These are phyloP conservation scores for Athene cunicularia DNA, from an alignment of 2,113 vertebrate species.

Conservation along the genomic window DNA sequence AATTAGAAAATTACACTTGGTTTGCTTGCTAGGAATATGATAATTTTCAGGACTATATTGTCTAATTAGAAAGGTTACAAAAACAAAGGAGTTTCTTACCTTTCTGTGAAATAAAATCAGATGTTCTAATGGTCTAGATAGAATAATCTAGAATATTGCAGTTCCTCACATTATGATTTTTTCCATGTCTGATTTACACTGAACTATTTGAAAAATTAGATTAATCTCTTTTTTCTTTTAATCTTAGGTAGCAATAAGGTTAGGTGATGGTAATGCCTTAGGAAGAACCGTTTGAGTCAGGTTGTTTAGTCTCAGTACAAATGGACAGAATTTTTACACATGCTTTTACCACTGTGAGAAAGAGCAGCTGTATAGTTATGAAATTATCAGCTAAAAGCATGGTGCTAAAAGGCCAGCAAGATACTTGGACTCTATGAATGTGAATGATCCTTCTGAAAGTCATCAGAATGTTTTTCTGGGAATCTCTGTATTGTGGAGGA, in stretches of 20 bases:
- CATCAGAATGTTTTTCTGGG: not conserved
- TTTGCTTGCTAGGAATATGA: not conserved
- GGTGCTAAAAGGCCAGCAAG: not conserved
- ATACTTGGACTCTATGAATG: not conserved
- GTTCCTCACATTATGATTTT: not conserved
- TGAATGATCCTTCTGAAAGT: not conserved
- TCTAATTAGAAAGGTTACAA: not conserved
- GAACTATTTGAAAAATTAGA: not conserved
- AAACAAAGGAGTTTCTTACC: not conserved
- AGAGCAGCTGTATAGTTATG: not conserved
- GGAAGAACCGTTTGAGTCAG: not conserved
- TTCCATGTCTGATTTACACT: not conserved
- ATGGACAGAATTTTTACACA: not conserved
- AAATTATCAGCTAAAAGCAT: not conserved
- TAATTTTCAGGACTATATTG: not conserved
- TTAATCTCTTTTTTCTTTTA: not conserved
- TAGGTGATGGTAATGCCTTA: not conserved
- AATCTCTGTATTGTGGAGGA: not conserved
- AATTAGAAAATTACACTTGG: not conserved
- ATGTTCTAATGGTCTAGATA: not conserved
- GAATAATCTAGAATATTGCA: not conserved
- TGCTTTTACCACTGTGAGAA: not conserved
- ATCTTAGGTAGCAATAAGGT: not conserved
- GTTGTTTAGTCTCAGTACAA: not conserved
- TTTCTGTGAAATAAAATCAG: not conserved